Base-by-base conservation (phyloP, 2,113 vertebrate genomes). In the Synchiropus splendidus region DNA sequence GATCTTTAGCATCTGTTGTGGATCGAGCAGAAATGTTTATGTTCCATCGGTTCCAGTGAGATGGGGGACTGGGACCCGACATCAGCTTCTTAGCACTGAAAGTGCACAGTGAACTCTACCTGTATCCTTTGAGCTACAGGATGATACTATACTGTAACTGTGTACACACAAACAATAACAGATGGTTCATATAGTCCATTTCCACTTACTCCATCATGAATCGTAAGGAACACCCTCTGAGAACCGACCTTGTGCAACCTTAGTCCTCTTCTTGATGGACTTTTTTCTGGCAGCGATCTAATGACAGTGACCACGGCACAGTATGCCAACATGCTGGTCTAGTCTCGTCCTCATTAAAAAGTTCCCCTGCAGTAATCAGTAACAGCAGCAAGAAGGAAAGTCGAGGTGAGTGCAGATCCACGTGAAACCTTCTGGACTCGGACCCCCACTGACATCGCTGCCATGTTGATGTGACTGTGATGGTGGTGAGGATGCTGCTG, bases 401-500 rank as follows among this genome's bases (percentile, higher is more conserved):
- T 45, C 16, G 48, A 65, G 55, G 58, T 69, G 67, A 61, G 47
- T 31, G 13, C 14, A 0, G 34, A 40, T 45, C 43, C 34, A 12
- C 39, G 66, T 35, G 39, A 51, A 51, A 50, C 35, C 55, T 1
- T 31, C 43, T 33, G 45, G 52, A 48, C 15, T 48, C 38, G 3
- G 6, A 2, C 15, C 42, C 72, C 61, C 9, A 1, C 61, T 1
- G 21, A 16, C 0, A 51, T 30, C 10, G 18, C 53, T 43, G 54
- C 44, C 56, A 27, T 59, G 48, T 58, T 56, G 57, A 67, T 54
- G 54, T 53, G 46, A 69, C 48, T 39, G 32, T 43, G 54, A 65
- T 51, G 50, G 17, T 62, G 52, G 49, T 9, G 17, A 12, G 65
- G 46, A 1, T 6, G 54, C 53, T 5, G n/a, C 1, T 2, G 5